Evolutionary conservation across 2,797 vertebrate genomes (phyloP), one percentile per base, ranked within the genome.

Genomic region (Esox lucius): DNA sequence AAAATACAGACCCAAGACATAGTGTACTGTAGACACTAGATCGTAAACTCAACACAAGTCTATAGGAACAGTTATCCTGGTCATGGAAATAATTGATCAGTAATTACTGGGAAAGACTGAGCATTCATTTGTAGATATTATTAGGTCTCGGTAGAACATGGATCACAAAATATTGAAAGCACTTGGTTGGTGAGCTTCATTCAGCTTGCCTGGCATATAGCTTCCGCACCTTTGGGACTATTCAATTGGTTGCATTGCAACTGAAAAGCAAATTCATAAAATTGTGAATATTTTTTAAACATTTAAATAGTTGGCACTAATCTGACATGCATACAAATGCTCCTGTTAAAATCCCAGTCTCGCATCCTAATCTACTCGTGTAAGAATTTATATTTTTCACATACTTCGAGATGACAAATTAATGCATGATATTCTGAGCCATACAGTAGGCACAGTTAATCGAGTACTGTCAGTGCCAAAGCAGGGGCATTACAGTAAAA

Each of bases 51-150:
- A 78, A 76, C 83, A 79, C 81, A 85, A 85, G 84, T 75, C 78
- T 84, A 87, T 87, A 86, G 88, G 75, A 85, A 87, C 89, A 87
- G 84, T 86, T 56, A 82, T 81, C 75, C 78, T 75, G 84, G 87
- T 76, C 66, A 68, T 71, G 22, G 3, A 22, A 69, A 74, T 73
- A 83, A 78, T 81, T 28, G 48, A 73, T 65, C 82, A 33, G 33
- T 22, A 24, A 77, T 76, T 85, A 74, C 72, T 75, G 68, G 49
- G 22, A 74, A 73, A 35, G 15, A 35, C 28, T 72, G 75, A 78
- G 72, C 73, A 72, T 82, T 81, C 65, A 74, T 78, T 61, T 61
- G 19, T 24, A 24, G 22, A 61, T 4, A 24, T 26, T 19, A 59
- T 59, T 24, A 61, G 56, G 24, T 24, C 22, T 61, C 9, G 4